These are phyloP conservation scores for Listronotus oregonensis DNA, from an alignment of 1,140 invertebrate species.

Conservation along the genomic window DNA sequence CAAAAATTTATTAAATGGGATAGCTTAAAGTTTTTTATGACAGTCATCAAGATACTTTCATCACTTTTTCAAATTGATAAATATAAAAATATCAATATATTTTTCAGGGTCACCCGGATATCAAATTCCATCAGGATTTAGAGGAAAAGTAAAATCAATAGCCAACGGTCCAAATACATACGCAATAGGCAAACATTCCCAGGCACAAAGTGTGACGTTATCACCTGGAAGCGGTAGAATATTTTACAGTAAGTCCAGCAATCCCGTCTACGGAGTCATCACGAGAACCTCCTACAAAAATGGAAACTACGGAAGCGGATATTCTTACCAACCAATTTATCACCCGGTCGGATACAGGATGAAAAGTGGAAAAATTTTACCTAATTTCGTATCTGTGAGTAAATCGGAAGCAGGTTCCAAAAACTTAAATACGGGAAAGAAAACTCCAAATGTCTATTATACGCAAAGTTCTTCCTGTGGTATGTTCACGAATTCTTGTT, in stretches of 20 bases:
- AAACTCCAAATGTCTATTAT: conserved; percentile 77
- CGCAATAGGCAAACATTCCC: conserved; percentile 63
- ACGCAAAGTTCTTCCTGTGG: conserved; percentile 84
- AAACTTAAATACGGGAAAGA: conserved; percentile 61
- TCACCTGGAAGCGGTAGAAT: conserved; percentile 63
- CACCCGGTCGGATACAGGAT: conserved; percentile 47
- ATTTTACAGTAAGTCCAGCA: conserved; percentile 53
- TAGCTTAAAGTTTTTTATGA: too few relatives aligned
- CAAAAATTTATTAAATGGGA: too few relatives aligned
- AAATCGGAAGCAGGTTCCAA: conserved; percentile 77
- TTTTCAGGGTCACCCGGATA: conserved; percentile 60
- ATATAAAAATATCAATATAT: too few relatives aligned
- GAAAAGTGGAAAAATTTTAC: conserved; percentile 50
- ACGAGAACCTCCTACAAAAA: conserved; percentile 50
- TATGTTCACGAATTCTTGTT: conserved; percentile 83
- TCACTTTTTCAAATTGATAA: too few relatives aligned
- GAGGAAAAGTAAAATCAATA: conserved; percentile 67
- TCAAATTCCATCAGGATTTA: conserved; percentile 69
- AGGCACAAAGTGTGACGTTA: conserved; percentile 67
- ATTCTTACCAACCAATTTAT: conserved; percentile 48
- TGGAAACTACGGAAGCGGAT: conserved; percentile 45
- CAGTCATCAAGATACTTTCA: too few relatives aligned
- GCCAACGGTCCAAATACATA: conserved; percentile 64
- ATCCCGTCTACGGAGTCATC: conserved; percentile 50
- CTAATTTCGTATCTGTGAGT: conserved; percentile 72